phyloP scores from a whole-genome alignment of 2,888 invertebrate genomes.

The Cybosia mesomella region DNA sequence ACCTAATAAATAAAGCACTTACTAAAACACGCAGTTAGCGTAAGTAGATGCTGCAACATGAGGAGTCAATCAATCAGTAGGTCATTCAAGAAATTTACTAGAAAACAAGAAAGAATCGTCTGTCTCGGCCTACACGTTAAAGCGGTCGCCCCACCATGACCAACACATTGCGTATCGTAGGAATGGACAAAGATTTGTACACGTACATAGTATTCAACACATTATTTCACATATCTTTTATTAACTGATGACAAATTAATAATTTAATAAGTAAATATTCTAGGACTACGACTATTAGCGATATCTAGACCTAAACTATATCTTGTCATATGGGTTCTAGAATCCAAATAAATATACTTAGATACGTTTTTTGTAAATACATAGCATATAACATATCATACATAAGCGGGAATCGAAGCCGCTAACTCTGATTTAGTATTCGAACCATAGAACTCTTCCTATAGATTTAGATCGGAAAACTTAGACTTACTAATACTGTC shows the following conservation, averaged over 20 bases:
- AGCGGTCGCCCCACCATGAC: background rate
- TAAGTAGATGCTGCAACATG: constrained; percentile 32
- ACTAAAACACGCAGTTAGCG: constrained; percentile 27
- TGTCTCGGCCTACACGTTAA: background rate
- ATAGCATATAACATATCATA: no score
- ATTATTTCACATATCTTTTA: background rate
- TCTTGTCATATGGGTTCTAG: background rate
- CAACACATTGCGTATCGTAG: background rate
- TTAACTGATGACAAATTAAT: background rate
- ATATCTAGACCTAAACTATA: no score
- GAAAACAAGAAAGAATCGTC: background rate
- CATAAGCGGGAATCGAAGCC: background rate
- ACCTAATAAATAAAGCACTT: constrained; percentile 37
- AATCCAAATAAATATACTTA: background rate
- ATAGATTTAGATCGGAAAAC: no score
- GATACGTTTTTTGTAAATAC: no score
- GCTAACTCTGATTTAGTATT: background rate
- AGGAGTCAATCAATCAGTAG: constrained; percentile 14
- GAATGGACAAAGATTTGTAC: background rate
- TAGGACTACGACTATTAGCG: no score
- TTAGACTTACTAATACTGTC: no score
- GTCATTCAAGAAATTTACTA: background rate
- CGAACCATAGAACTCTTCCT: no score
- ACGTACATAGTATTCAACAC: background rate
- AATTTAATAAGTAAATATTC: no score